A percentile compares a stretch with the other conserved stretches of the same genome.
Evolutionary conservation across 1,140 invertebrate genomes (phyloP).

Genomic region (Lucilia cuprina): DNA sequence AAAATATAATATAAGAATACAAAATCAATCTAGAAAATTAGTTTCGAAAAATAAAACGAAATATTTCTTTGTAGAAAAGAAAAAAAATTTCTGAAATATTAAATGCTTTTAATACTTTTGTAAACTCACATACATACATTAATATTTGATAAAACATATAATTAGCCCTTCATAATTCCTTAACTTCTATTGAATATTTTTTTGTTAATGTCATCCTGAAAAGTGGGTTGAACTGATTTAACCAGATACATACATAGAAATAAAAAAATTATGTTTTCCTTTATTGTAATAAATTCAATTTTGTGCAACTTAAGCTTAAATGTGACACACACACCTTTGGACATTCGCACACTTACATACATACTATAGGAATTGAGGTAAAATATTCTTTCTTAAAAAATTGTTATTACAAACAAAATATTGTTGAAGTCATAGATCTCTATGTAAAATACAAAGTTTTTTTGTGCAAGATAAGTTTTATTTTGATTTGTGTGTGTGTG

Average conservation of each 20-base stretch:
- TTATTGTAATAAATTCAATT: slow-evolving; percentile 31
- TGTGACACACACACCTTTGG: not conserved
- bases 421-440: not conserved
- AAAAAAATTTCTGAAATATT: no score
- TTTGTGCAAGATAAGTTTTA: not conserved
- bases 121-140: no score
- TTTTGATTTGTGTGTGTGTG: not conserved
- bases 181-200: no score
- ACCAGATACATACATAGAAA: not conserved
- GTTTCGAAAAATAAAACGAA: no score
- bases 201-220: no score
- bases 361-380: slow-evolving; percentile 10
- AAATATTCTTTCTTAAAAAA: not conserved
- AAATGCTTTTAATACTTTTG: no score
- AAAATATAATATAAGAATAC: no score
- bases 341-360: not conserved
- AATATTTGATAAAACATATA: no score
- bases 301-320: slow-evolving; percentile 20
- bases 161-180: no score
- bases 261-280: not conserved
- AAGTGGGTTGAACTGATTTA: not conserved
- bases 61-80: no score
- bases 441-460: not conserved
- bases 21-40: no score
- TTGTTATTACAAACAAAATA: slow-evolving; percentile 5